These are phyloP conservation scores for Leiothrix lutea DNA, from an alignment of 2,113 vertebrate species.

Conservation along the genomic window DNA sequence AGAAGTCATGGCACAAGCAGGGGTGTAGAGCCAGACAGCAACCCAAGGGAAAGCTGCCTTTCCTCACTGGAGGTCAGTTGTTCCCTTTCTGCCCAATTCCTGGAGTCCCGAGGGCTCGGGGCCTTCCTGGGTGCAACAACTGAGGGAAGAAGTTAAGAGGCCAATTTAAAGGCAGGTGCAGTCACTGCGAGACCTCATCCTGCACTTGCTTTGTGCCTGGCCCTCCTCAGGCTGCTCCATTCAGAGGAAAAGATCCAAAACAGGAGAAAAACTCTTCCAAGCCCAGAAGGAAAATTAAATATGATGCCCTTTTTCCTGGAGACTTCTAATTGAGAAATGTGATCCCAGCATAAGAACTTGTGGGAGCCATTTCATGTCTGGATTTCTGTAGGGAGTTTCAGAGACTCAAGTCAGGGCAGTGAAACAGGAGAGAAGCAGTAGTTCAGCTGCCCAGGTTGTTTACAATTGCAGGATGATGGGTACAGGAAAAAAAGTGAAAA, in stretches of 20 bases:
- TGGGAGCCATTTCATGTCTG: neutral
- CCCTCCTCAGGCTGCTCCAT: neutral
- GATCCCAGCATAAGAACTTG: neutral
- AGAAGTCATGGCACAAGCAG: neutral
- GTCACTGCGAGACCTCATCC: neutral
- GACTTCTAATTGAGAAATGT: neutral
- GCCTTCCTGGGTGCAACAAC: no score
- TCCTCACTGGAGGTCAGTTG: accelerated
- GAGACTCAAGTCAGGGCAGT: neutral
- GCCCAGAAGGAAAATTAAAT: neutral
- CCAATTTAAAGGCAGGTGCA: neutral
- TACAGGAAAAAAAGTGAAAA: neutral
- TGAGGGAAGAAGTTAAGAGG: neutral
- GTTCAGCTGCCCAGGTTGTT: neutral
- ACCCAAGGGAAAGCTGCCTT: neutral
- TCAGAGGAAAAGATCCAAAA: neutral
- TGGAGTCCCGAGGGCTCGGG: accelerated
- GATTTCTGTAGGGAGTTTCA: neutral
- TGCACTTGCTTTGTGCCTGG: neutral
- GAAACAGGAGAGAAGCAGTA: neutral
- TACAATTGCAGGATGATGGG: neutral
- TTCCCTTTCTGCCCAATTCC: neutral
- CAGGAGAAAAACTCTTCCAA: neutral
- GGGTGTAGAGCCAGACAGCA: accelerated
- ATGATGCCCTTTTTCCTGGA: neutral